Evolutionary conservation across 2,888 invertebrate genomes (phyloP).

Genomic region (Elegia similella): DNA sequence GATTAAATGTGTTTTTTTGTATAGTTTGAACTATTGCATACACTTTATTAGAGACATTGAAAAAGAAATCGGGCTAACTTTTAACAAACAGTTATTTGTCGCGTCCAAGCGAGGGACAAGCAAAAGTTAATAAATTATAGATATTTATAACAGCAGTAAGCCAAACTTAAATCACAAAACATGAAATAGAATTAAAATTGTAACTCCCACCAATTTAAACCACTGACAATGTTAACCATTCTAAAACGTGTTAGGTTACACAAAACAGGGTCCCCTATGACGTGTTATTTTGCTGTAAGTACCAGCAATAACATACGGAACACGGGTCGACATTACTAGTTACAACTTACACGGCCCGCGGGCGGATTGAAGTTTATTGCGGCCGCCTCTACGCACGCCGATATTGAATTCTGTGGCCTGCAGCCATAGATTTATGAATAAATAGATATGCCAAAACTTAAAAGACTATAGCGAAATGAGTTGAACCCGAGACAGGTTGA

Average conservation of each 20-base stretch:
- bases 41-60: no score
- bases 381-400: neutral
- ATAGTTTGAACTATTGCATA: no score
- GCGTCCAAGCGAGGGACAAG: no score
- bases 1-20: no score
- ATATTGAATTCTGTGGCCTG: constrained; percentile 8
- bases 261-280: neutral
- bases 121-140: no score
- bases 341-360: neutral
- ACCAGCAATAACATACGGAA: constrained; percentile 1
- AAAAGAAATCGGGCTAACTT: no score
- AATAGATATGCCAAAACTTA: neutral
- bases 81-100: no score
- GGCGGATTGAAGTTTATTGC: neutral
- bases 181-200: no score
- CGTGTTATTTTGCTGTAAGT: neutral
- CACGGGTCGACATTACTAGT: constrained; percentile 2
- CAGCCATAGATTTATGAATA: neutral
- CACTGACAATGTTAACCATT: neutral
- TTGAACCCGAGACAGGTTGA: neutral
- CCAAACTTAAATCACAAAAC: no score
- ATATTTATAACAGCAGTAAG: no score
- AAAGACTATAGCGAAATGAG: no score
- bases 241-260: neutral
- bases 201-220: no score